These are phyloP conservation scores for Pedicia rivosa DNA, from an alignment of 2,888 invertebrate genomes.

Conservation along the genomic window DNA sequence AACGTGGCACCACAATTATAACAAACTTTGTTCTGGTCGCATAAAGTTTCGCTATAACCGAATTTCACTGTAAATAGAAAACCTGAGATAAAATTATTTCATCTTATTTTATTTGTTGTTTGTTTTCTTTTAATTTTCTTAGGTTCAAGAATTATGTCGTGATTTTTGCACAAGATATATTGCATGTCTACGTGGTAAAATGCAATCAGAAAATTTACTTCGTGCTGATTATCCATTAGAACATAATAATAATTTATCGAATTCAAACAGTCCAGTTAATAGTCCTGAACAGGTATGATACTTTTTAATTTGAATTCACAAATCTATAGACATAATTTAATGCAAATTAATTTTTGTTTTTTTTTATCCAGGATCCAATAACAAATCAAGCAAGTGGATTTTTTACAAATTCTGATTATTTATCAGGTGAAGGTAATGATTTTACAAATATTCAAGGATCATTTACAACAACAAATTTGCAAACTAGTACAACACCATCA, in stretches of 20 bases:
- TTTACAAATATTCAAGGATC: conserved; percentile 12
- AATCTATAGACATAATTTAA: background rate
- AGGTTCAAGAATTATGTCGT: conserved; percentile 80
- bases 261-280: conserved; percentile 31
- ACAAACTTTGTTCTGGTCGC: too few species aligned
- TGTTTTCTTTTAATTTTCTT: background rate
- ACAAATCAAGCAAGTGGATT: conserved; percentile 11
- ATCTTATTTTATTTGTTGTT: too few species aligned
- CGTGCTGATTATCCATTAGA: conserved; percentile 51
- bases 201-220: conserved; percentile 76
- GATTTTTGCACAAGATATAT: conserved; percentile 91
- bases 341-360: background rate
- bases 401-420: conserved; percentile 10
- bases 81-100: too few species aligned
- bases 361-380: conserved; percentile 10
- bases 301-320: conserved; percentile 1
- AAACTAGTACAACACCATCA: conserved; percentile 9
- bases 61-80: too few species aligned
- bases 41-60: too few species aligned
- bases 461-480: conserved; percentile 6
- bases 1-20: too few species aligned
- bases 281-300: conserved; percentile 15
- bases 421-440: conserved; percentile 10
- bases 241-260: conserved; percentile 33
- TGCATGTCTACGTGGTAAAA: conserved; percentile 75